phyloP scores from a whole-genome alignment of 2,113 vertebrate genomes.

The Campylorhamphus procurvoides region DNA sequence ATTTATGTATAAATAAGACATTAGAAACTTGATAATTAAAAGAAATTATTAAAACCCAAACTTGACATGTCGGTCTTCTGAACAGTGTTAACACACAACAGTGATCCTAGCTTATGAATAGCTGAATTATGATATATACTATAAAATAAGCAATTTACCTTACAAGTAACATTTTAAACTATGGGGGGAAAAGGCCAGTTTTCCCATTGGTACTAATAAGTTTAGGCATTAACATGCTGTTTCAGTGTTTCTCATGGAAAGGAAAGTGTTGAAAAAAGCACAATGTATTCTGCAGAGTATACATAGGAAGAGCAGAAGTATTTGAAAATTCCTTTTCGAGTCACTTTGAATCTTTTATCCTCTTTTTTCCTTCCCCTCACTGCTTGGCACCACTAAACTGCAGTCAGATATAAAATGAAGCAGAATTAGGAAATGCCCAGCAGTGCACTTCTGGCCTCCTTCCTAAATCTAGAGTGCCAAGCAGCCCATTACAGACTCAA shows the following conservation, averaged over 20 bases:
- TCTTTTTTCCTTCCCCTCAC: constrained; percentile 20
- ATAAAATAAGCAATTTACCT: constrained; percentile 79
- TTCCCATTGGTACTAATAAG: constrained; percentile 59
- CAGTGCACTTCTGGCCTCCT: constrained; percentile 34
- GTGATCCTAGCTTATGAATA: constrained; percentile 78
- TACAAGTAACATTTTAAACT: constrained; percentile 73
- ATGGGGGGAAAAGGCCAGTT: constrained; percentile 61
- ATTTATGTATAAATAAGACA: constrained; percentile 74
- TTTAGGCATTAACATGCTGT: constrained; percentile 80
- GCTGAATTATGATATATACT: constrained; percentile 71
- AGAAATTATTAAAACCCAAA: constrained; percentile 68
- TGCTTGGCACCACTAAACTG: constrained; percentile 50
- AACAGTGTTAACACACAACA: constrained; percentile 77
- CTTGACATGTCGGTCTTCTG: constrained; percentile 69
- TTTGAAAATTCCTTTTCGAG: constrained; percentile 66
- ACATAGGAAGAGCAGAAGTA: constrained; percentile 70
- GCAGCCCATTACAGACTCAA: constrained; percentile 9
- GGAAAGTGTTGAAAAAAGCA: constrained; percentile 73
- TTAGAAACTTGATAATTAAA: constrained; percentile 65
- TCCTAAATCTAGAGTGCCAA: neutral
- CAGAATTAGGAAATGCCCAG: constrained; percentile 32
- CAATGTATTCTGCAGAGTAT: constrained; percentile 63
- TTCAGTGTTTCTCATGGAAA: constrained; percentile 77
- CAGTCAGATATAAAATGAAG: constrained; percentile 34
- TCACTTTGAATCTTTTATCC: constrained; percentile 29